phyloP scores from a whole-genome alignment of 1,140 invertebrate species.

The Lepidurus packardi region DNA sequence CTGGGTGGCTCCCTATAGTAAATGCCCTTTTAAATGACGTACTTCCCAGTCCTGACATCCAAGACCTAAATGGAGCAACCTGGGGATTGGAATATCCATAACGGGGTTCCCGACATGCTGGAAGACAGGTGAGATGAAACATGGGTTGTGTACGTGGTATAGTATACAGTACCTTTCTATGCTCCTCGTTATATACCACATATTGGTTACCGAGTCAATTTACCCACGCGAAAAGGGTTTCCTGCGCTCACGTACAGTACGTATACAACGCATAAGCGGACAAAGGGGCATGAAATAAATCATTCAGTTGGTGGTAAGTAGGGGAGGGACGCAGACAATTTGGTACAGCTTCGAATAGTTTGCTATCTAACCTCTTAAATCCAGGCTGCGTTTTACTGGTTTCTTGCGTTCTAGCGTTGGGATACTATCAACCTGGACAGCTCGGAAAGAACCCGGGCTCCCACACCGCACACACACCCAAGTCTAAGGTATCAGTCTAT shows the following conservation, averaged over 20 bases:
- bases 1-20: too few species aligned
- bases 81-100: too few species aligned
- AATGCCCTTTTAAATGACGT: too few species aligned
- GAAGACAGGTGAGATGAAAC: too few species aligned
- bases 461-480: neutral
- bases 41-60: too few species aligned
- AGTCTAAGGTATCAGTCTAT: conserved; percentile 22
- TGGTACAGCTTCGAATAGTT: neutral
- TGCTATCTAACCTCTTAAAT: neutral
- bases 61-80: too few species aligned
- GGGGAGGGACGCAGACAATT: neutral
- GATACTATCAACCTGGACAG: neutral
- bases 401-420: neutral
- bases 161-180: too few species aligned
- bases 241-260: neutral
- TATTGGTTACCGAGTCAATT: neutral
- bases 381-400: neutral
- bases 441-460: neutral
- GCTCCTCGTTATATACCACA: neutral
- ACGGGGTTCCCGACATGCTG: too few species aligned
- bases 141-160: too few species aligned
- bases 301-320: neutral
- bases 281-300: neutral
- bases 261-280: neutral
- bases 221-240: neutral